phyloP scores from a whole-genome alignment of 2,797 vertebrate genomes.

The Scolopax bukidnonensis region DNA sequence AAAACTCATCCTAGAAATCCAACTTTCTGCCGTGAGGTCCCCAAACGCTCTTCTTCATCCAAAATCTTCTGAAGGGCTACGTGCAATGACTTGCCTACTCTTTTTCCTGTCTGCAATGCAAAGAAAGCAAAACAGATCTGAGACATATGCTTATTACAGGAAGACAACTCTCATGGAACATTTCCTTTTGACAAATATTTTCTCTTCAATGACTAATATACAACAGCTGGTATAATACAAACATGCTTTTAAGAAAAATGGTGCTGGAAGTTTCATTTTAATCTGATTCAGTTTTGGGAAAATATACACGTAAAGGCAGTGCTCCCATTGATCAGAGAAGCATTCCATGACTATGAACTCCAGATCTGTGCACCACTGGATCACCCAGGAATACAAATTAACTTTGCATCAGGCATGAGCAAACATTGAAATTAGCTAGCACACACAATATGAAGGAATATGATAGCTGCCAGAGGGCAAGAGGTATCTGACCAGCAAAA shows the following conservation, averaged over 20 bases:
- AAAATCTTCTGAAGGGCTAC: constrained; percentile 87
- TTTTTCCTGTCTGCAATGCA: constrained; percentile 86
- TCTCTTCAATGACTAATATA: not conserved
- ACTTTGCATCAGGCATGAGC: not conserved
- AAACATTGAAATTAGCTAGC: not conserved
- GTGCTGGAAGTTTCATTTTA: not conserved
- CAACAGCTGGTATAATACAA: not conserved
- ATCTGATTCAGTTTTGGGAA: not conserved
- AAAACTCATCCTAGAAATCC: constrained; percentile 82
- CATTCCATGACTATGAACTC: not conserved
- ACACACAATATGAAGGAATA: not conserved
- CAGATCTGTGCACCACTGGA: rapidly evolving
- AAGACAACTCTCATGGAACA: not conserved
- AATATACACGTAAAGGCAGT: not conserved
- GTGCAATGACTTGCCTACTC: constrained; percentile 91
- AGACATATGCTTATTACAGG: not conserved
- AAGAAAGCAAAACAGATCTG: constrained; percentile 4
- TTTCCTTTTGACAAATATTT: not conserved
- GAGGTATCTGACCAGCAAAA: not conserved
- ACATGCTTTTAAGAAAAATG: not conserved
- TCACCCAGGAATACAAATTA: not conserved
- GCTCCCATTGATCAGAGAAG: not conserved
- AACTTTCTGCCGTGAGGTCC: constrained; percentile 82
- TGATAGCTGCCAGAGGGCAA: not conserved
- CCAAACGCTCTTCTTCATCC: constrained; percentile 90